phyloP scores from a whole-genome alignment of 2,797 vertebrate species.

The Sciaenops ocellatus region DNA sequence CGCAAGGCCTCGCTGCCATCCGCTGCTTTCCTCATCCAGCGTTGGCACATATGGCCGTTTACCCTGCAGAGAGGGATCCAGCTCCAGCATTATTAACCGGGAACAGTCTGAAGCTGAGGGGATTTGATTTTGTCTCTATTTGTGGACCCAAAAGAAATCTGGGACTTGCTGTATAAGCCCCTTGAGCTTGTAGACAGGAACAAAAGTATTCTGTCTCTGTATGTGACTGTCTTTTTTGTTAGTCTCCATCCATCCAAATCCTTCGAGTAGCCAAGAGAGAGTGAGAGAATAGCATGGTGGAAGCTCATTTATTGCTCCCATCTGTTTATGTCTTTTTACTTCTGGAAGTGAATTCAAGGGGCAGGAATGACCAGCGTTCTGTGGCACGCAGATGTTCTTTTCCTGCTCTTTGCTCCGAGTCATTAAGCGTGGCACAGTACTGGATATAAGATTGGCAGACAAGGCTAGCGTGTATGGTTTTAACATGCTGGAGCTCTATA shows the following conservation, averaged over 20 bases:
- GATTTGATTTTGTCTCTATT: slow-evolving; percentile 79
- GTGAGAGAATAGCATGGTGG: slow-evolving; percentile 50
- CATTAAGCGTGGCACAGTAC: slow-evolving; percentile 56
- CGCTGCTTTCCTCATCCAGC: slow-evolving; percentile 38
- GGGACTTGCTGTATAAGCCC: slow-evolving; percentile 68
- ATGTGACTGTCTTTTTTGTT: slow-evolving; percentile 66
- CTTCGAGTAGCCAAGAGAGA: slow-evolving; percentile 53
- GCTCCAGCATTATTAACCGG: slow-evolving; percentile 73
- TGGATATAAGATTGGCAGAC: slow-evolving; percentile 52
- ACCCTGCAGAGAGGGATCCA: slow-evolving; percentile 51
- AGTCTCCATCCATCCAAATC: slow-evolving; percentile 66
- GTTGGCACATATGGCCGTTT: slow-evolving; percentile 43
- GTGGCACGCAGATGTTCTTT: slow-evolving; percentile 61
- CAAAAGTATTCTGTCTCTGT: slow-evolving; percentile 68
- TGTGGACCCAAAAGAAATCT: slow-evolving; percentile 66
- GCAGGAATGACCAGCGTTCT: slow-evolving; percentile 50
- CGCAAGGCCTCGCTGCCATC: slow-evolving; percentile 23
- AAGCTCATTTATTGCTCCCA: slow-evolving; percentile 69
- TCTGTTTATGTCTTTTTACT: slow-evolving; percentile 74
- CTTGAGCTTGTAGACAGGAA: slow-evolving; percentile 67
- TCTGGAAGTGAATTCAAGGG: slow-evolving; percentile 52
- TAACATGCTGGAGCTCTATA: slow-evolving; percentile 35
- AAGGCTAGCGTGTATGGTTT: slow-evolving; percentile 43
- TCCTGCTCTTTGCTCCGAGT: slow-evolving; percentile 51
- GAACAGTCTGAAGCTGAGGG: slow-evolving; percentile 66